Evolutionary conservation across 1,140 invertebrate genomes (phyloP), one percentile per base, ranked within the genome.

Genomic region (Calliopsis andreniformis): DNA sequence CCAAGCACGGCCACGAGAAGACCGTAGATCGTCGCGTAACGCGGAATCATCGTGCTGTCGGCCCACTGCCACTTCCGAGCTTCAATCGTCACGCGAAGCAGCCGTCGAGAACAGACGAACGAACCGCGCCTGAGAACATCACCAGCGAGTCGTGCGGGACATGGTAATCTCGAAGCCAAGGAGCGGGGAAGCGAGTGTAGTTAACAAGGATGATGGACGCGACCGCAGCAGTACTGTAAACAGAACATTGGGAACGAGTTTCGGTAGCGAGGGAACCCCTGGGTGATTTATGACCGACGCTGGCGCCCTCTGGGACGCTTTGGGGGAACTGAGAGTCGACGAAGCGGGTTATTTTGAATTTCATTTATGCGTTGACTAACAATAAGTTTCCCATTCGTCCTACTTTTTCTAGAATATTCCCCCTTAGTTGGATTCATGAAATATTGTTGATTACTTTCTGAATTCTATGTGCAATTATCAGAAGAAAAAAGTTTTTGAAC

Each of bases 211-310:
- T 53, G 70, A 76, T 63, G 67, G 78, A 85, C 69, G 81, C 77
- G 64, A 82, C 63, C 56, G 2, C 53, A 39, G 53, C 5, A 73
- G 55, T 53, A 71, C 72, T 85, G 84, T 85, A 85, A 85, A 85
- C 84, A 85, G 84, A 69, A 76, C 73, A 67, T 16, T 28, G 55
- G 1, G 73, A 23, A 69, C 23, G 35, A 1, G 16, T 30, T 58
- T 5, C 0, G 1, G 7, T 53, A 76, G 73, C 0, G 8, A 1
- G 16, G 55, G 23, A 69, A 69, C 73, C 12, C 3, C 8, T 3
- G 14, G 20, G 7, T 8, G 5, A 51, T 25, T 14, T n/a, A n/a
- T n/a, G n/a, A 2, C 12, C 55, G 12, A 2, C 3, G 23, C 2
- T 28, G 23, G 5, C 4, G 71, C 49, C 62, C 32, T 45, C 51